phyloP scores from a whole-genome alignment of 2,888 invertebrate genomes.

The Dendrolimus pini region DNA sequence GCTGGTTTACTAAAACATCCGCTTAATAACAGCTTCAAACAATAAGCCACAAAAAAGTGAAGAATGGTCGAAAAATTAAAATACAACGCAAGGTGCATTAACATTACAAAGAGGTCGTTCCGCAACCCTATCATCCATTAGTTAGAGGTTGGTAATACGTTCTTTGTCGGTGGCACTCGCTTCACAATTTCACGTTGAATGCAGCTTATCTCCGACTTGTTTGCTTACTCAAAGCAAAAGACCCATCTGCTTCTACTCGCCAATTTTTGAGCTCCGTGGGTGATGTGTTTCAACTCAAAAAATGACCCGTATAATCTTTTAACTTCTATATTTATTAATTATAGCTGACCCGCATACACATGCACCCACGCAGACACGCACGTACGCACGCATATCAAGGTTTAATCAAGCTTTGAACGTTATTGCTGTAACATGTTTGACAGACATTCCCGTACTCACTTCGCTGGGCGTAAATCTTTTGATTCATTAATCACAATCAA shows the following conservation, averaged over 20 bases:
- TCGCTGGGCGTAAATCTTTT: no score
- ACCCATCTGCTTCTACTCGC: slow-evolving; percentile 30
- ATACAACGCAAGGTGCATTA: slow-evolving; percentile 29
- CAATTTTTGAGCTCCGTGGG: slow-evolving; percentile 15
- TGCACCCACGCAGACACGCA: no score
- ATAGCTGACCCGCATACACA: no score
- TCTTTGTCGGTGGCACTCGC: slow-evolving; percentile 53
- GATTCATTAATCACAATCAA: no score
- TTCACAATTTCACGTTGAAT: slow-evolving; percentile 68
- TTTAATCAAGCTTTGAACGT: no score
- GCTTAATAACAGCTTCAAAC: slow-evolving; percentile 5
- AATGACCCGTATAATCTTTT: no score
- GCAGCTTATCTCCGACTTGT: slow-evolving; percentile 64
- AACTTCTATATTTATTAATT: no score
- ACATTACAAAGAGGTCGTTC: slow-evolving; percentile 53
- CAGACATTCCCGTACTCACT: no score
- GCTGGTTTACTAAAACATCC: slow-evolving; percentile 7
- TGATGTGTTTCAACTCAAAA: not conserved
- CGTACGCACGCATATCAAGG: no score
- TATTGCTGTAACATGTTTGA: no score
- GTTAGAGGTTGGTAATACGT: slow-evolving; percentile 66
- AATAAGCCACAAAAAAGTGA: slow-evolving; percentile 17
- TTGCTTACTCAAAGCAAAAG: slow-evolving; percentile 51
- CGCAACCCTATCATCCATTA: slow-evolving; percentile 64
- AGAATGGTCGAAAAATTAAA: slow-evolving; percentile 41